Conservation (phyloP, 2,113 vertebrate species). For the Crotophaga sulcirostris region DNA sequence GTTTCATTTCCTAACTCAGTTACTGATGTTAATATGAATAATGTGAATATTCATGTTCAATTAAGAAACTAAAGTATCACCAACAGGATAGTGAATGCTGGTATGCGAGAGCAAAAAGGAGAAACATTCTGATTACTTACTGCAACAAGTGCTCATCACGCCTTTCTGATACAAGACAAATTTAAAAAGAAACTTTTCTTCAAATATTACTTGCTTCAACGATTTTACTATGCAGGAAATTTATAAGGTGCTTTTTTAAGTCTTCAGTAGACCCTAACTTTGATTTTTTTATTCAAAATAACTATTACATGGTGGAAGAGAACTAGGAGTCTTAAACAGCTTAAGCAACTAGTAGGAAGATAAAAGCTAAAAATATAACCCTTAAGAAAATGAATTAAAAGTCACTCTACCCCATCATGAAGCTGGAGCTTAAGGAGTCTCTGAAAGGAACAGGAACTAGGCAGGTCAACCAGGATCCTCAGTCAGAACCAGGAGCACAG, state of each 20-base stretch:
- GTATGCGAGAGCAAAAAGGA: neutral
- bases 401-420: accelerated
- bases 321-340: neutral
- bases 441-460: neutral
- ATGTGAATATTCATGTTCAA: neutral
- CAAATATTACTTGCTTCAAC: neutral
- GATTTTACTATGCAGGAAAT: neutral
- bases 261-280: neutral
- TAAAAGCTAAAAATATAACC: neutral
- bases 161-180: neutral
- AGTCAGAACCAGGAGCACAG: neutral
- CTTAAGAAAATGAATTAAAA: neutral
- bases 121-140: neutral
- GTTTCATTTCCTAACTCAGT: neutral
- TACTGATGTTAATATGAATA: neutral
- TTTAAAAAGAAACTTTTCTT: neutral
- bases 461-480: neutral
- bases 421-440: neutral
- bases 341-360: neutral
- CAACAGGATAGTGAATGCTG: neutral
- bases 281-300: neutral
- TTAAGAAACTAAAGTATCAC: neutral
- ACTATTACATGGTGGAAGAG: neutral
- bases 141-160: neutral
- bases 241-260: neutral